A percentile compares a stretch with the other conserved stretches of the same genome.
Conservation (phyloP, 2,797 vertebrate genomes). For the Chaenodraco wilsoni region DNA sequence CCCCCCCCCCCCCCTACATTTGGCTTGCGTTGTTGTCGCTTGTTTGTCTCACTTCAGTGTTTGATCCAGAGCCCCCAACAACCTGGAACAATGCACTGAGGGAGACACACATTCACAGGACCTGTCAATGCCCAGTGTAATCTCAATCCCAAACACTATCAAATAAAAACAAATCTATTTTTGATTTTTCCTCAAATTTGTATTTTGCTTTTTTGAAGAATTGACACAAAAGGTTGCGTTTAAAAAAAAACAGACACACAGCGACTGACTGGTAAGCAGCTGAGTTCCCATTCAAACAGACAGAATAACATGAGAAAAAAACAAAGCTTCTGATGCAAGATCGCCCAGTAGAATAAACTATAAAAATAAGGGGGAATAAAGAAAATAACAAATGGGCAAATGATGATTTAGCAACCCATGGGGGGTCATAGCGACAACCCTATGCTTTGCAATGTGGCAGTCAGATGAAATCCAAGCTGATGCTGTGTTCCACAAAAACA, state of each 20-base stretch:
- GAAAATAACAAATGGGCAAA: background rate
- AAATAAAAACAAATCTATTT: background rate
- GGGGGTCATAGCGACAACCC: conserved; percentile 60
- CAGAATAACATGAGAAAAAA: conserved; percentile 25
- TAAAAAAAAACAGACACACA: conserved; percentile 8
- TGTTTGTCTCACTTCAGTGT: conserved; percentile 77
- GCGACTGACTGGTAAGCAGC: conserved; percentile 29
- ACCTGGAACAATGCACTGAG: conserved; percentile 74
- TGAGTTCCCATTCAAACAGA: conserved; percentile 52
- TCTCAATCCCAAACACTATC: background rate
- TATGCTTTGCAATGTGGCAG: conserved; percentile 70
- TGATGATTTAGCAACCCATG: conserved; percentile 33
- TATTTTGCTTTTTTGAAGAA: conserved; percentile 41
- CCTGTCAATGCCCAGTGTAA: conserved; percentile 16
- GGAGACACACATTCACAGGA: conserved; percentile 50
- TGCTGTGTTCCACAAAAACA: conserved; percentile 20
- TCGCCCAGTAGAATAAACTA: background rate
- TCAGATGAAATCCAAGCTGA: conserved; percentile 48
- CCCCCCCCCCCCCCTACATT: conserved; percentile 22
- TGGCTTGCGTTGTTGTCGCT: conserved; percentile 63
- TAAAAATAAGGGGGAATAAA: conserved; percentile 10
- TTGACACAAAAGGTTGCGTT: conserved; percentile 15
- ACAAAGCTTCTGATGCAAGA: conserved; percentile 7
- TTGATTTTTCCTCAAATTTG: background rate
- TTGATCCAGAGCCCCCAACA: conserved; percentile 62